Evolutionary conservation across 2,113 vertebrate species (phyloP).

Genomic region (Plectropomus leopardus): DNA sequence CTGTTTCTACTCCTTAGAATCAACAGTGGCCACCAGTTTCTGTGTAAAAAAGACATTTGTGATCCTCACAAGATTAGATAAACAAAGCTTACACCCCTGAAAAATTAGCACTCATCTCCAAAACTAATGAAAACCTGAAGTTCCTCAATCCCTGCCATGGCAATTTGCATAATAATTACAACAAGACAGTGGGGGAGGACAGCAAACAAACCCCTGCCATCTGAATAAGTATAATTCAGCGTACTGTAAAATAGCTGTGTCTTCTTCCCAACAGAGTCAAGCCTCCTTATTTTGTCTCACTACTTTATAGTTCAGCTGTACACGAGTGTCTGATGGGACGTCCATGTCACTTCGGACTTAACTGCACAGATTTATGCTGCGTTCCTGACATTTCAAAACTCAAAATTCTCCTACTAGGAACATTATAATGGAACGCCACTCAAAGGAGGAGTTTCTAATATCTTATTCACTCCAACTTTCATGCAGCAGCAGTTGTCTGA

Average conservation of each 20-base stretch:
- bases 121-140: conserved; percentile 68
- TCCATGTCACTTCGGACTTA: conserved; percentile 3
- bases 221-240: conserved; percentile 54
- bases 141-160: conserved; percentile 53
- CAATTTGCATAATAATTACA: conserved; percentile 77
- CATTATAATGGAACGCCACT: too few relatives aligned
- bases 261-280: conserved; percentile 19
- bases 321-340: conserved; percentile 16
- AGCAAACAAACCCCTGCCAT: conserved; percentile 67
- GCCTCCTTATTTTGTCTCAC: conserved; percentile 24
- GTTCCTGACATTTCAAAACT: too few relatives aligned
- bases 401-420: too few relatives aligned
- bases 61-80: conserved; percentile 28
- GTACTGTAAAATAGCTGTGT: conserved; percentile 49
- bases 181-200: conserved; percentile 70
- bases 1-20: neutral
- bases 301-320: neutral
- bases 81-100: conserved; percentile 28
- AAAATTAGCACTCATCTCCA: conserved; percentile 65
- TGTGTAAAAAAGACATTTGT: conserved; percentile 24
- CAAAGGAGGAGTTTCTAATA: too few relatives aligned
- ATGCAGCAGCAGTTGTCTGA: too few relatives aligned
- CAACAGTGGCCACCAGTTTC: conserved; percentile 10
- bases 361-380: neutral
- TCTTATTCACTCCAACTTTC: too few relatives aligned